phyloP scores from a whole-genome alignment of 2,113 vertebrate genomes.

The Hucho hucho region DNA sequence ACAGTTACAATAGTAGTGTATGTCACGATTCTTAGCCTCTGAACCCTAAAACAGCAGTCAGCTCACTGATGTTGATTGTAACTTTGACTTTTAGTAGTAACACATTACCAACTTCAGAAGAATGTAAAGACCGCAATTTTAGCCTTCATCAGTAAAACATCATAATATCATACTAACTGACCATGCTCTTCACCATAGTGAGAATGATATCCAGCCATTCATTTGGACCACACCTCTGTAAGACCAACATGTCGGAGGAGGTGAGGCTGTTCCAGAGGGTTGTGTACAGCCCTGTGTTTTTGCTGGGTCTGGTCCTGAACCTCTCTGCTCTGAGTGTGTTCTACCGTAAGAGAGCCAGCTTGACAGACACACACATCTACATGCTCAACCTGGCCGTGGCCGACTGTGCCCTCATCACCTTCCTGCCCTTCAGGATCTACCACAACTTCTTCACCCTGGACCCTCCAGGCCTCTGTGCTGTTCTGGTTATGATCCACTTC shows the following conservation, averaged over 20 bases:
- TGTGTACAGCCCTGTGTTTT: conserved; percentile 1
- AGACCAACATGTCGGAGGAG: background rate
- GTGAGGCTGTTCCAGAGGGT: background rate
- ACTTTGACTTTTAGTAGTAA: no score
- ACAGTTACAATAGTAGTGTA: no score
- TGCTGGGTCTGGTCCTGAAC: conserved; percentile 9
- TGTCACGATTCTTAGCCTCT: background rate
- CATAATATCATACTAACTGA: background rate
- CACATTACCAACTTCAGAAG: no score
- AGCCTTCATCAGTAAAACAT: background rate
- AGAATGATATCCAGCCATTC: background rate
- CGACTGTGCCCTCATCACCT: conserved; percentile 6
- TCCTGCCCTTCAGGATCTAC: conserved; percentile 19
- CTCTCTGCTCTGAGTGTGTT: background rate
- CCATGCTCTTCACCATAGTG: background rate
- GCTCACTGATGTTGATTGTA: background rate
- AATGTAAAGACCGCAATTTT: no score
- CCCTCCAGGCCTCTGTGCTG: background rate
- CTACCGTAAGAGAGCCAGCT: background rate
- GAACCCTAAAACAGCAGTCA: background rate
- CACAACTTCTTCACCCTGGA: background rate
- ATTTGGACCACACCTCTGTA: background rate
- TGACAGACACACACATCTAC: conserved; percentile 24
- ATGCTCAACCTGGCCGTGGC: conserved; percentile 9
- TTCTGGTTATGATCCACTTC: conserved; percentile 11